Evolutionary conservation across 2,888 invertebrate species (phyloP), one percentile per base, ranked within the genome.

Genomic region (Unio pictorum): DNA sequence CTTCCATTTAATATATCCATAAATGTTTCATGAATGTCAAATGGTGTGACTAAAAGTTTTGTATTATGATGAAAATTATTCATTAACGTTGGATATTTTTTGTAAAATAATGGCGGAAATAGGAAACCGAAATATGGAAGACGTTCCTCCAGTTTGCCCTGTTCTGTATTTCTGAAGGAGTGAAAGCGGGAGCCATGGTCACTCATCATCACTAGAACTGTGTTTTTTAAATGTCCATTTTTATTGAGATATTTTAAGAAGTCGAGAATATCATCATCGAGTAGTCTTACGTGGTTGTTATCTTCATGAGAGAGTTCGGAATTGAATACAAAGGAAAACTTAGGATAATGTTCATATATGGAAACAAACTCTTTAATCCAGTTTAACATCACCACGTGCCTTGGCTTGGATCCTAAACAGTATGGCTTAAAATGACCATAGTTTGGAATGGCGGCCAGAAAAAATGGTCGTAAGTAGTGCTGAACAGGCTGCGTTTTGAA

Each of bases 111-210:
- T 0, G 92, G 90, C 0, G 97, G 97, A 82, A 97, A 93, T 0
- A 93, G 91, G 67, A 97, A 93, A 0, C 94, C 93, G 89, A 97
- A 95, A 82, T 96, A 94, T 0, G 98, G 98, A 71, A 97, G 88
- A 1, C 98, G 92, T 87, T 98, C 97, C 85, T 98, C 98, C 70
- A 95, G 93, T 89, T 96, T 96, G 0, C 97, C 98, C 89, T 97
- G 97, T 8, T 95, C 91, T 0, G 96, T 97, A 82, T 94, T 93
- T 0, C 98, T 93, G 11, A 96, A 93, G 66, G 93, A 92, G 0
- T 95, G 94, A 90, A 95, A 97, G 86, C 97, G 82, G 6, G 85
- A 81, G 0, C 98, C 98, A 89, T 98, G 98, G 90, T 98, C 98
- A 6, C 96, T 95, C 96, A 98, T 96, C 4, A 98, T 87, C 68